Percentiles rank a stretch among this genome's conserved stretches.
Conservation (phyloP, 1,140 invertebrate genomes). For the Heliconius hermathena region DNA sequence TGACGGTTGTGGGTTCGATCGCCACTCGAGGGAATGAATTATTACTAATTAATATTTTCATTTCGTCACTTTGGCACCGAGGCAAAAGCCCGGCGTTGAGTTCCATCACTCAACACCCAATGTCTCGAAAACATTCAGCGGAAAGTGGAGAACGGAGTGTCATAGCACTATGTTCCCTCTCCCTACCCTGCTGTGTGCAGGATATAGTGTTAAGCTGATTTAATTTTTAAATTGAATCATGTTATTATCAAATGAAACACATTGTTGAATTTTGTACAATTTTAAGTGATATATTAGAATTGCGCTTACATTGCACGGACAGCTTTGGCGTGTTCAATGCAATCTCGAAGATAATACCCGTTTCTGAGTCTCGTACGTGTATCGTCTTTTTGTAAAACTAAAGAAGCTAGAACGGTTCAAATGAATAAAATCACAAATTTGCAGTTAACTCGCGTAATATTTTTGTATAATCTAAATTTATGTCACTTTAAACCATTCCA, state of each 20-base stretch:
- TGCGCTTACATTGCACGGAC: background rate
- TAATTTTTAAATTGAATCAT: background rate
- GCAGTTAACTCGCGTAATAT: background rate
- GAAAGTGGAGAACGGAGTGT: no score
- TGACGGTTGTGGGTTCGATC: no score
- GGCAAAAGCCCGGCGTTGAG: no score
- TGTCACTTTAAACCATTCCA: background rate
- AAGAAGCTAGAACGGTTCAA: background rate
- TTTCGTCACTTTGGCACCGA: no score
- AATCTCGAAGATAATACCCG: constrained; percentile 25
- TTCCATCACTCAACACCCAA: no score
- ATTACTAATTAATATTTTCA: no score
- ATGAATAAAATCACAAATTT: constrained; percentile 1
- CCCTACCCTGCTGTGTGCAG: no score
- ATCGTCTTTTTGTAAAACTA: background rate
- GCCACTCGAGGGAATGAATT: no score
- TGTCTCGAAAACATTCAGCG: no score
- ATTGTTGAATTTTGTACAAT: background rate
- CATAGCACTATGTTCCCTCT: no score
- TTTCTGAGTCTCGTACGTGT: constrained; percentile 15
- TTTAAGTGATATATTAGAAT: background rate
- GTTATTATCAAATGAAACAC: background rate
- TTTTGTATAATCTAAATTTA: background rate
- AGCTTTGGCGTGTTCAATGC: constrained; percentile 14
- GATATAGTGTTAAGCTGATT: no score